These are phyloP conservation scores for Netelia inedita DNA, from an alignment of 2,888 invertebrate species.

Conservation along the genomic window DNA sequence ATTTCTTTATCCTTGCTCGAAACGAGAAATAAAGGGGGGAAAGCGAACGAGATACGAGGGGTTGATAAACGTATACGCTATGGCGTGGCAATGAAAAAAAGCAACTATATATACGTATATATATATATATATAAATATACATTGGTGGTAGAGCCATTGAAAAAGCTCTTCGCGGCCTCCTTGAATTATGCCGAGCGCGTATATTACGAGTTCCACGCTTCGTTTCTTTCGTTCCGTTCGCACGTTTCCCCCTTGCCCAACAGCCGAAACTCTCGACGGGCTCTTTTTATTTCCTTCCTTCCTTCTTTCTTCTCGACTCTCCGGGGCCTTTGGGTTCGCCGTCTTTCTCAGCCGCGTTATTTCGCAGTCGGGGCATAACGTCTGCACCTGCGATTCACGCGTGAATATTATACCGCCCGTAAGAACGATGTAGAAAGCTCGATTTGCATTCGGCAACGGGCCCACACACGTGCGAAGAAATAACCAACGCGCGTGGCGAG, in stretches of 20 bases:
- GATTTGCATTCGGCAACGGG: slow-evolving; percentile 63
- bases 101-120: slow-evolving; percentile 35
- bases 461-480: slow-evolving; percentile 59
- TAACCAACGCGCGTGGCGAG: slow-evolving; percentile 57
- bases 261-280: slow-evolving; percentile 1
- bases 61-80: neutral
- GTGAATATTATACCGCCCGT: slow-evolving; percentile 59
- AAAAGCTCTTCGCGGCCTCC: slow-evolving; percentile 63
- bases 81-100: slow-evolving; percentile 48
- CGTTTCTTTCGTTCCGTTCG: slow-evolving; percentile 52
- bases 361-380: slow-evolving; percentile 33
- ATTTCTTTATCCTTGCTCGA: slow-evolving; percentile 43
- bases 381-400: slow-evolving; percentile 65
- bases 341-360: slow-evolving; percentile 40
- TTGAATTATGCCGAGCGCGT: slow-evolving; percentile 68
- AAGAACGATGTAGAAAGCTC: slow-evolving; percentile 12
- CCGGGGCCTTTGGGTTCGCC: neutral
- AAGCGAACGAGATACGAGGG: neutral
- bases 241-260: slow-evolving; percentile 15
- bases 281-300: slow-evolving; percentile 46
- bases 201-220: slow-evolving; percentile 27
- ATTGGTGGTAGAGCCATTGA: slow-evolving; percentile 62
- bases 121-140: slow-evolving; percentile 26
- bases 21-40: neutral
- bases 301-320: neutral